phyloP scores from a whole-genome alignment of 1,140 invertebrate species.

The Scaptomyza pallida region DNA sequence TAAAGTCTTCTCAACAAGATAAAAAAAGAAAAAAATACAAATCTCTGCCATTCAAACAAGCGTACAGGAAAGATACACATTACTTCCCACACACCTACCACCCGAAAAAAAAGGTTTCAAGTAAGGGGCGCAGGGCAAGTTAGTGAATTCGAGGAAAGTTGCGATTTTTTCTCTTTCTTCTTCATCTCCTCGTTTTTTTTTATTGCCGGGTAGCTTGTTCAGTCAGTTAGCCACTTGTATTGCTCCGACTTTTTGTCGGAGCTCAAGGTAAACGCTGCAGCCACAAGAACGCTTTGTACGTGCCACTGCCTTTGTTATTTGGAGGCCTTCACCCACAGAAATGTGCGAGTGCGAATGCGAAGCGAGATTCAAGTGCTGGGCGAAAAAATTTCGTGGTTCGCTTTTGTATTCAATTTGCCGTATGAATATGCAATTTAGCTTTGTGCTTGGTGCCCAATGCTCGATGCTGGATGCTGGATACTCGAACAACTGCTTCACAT shows the following conservation, averaged over 20 bases:
- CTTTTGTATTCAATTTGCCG: conserved; percentile 54
- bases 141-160: conserved; percentile 18
- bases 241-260: conserved; percentile 11
- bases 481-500: conserved; percentile 10
- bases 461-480: neutral
- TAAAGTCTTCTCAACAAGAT: neutral
- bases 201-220: neutral
- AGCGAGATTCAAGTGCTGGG: conserved; percentile 49
- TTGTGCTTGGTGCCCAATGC: neutral
- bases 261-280: conserved; percentile 52
- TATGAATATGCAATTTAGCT: conserved; percentile 70
- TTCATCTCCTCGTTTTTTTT: neutral
- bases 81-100: neutral
- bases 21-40: neutral
- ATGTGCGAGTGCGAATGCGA: conserved; percentile 8
- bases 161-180: neutral
- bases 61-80: conserved; percentile 12
- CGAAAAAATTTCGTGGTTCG: conserved; percentile 40
- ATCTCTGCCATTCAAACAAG: neutral
- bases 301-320: conserved; percentile 42
- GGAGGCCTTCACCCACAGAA: conserved; percentile 10
- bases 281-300: conserved; percentile 34
- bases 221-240: conserved; percentile 35
- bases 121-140: conserved; percentile 6
- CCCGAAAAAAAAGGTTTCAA: neutral